Evolutionary conservation across 2,113 vertebrate species (phyloP).

Genomic region (Heptranchias perlo): DNA sequence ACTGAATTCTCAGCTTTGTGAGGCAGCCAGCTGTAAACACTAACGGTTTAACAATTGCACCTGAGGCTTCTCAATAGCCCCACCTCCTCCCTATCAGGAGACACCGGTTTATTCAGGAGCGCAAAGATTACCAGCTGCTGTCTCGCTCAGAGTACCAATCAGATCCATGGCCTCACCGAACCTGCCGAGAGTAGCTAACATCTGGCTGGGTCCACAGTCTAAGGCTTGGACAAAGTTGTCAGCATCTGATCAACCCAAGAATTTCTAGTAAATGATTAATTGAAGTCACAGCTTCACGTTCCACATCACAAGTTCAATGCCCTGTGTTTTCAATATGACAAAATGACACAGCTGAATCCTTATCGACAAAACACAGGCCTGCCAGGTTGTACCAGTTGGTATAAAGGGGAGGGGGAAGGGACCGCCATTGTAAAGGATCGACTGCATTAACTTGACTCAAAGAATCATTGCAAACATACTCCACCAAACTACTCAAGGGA

Average conservation of each 20-base stretch:
- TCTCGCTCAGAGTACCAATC: too few relatives aligned
- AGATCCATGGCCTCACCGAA: background rate
- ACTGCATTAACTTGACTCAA: background rate
- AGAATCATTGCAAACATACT: background rate
- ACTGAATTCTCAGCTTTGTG: background rate
- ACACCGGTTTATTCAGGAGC: background rate
- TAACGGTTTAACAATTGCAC: background rate
- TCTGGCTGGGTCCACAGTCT: background rate
- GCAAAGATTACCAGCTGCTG: too few relatives aligned
- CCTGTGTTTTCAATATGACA: background rate
- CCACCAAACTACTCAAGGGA: background rate
- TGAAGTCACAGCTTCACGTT: background rate
- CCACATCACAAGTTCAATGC: constrained; percentile 1
- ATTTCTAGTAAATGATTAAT: constrained; percentile 28
- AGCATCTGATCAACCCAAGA: background rate
- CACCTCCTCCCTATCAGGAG: background rate
- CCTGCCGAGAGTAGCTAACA: background rate
- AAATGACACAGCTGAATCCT: background rate
- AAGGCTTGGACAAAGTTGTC: background rate
- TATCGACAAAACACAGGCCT: background rate
- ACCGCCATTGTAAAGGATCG: background rate
- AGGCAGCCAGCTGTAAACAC: background rate
- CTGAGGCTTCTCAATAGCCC: background rate
- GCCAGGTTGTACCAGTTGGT: background rate
- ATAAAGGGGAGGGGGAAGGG: background rate